These are phyloP conservation scores for Rafetus swinhoei DNA, from an alignment of 2,113 vertebrate species.

Conservation along the genomic window DNA sequence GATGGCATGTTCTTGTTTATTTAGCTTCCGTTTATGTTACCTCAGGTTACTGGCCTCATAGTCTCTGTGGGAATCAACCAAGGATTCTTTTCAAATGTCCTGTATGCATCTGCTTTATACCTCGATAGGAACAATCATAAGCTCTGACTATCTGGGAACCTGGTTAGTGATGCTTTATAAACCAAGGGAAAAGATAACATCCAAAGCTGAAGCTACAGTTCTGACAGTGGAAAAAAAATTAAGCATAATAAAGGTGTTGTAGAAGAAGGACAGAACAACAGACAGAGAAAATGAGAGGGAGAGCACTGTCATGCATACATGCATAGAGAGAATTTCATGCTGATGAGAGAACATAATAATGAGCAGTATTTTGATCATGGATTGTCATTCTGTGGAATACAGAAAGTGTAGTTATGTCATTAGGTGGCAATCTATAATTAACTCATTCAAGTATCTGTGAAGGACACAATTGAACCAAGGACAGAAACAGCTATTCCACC, in stretches of 20 bases:
- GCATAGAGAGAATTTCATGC: not conserved
- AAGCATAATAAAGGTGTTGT: not conserved
- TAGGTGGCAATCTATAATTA: conserved; percentile 77
- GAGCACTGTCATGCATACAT: too few relatives aligned
- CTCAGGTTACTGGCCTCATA: not conserved
- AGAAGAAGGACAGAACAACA: fast-evolving
- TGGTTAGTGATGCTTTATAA: not conserved
- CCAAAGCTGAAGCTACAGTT: not conserved
- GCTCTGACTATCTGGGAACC: not conserved
- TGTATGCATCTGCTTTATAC: not conserved
- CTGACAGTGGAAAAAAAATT: not conserved
- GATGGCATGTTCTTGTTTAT: not conserved
- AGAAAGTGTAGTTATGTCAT: conserved; percentile 71
- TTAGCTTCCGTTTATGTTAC: conserved; percentile 2
- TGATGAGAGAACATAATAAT: conserved; percentile 37
- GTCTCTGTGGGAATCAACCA: not conserved
- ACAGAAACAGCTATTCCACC: conserved; percentile 60
- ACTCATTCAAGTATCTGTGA: conserved; percentile 73
- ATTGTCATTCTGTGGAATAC: conserved; percentile 71
- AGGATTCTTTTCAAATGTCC: not conserved
- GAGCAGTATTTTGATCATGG: conserved; percentile 57
- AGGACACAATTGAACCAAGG: conserved; percentile 63
- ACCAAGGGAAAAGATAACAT: not conserved
- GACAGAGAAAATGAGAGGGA: fast-evolving
- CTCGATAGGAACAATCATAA: not conserved